Evolutionary conservation across 1,140 invertebrate species (phyloP).

Genomic region (Heliconius congener): DNA sequence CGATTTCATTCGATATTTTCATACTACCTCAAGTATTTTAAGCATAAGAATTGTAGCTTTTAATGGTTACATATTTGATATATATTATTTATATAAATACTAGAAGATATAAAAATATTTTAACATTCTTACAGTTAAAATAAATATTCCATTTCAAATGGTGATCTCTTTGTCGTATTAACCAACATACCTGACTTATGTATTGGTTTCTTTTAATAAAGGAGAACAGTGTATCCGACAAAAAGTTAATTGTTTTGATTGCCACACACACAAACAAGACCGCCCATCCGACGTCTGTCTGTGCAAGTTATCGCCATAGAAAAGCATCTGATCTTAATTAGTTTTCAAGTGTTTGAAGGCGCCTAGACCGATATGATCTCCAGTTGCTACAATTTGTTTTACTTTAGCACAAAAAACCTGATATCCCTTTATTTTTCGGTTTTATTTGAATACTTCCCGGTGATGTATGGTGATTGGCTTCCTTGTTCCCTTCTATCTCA

Average conservation of each 20-base stretch:
- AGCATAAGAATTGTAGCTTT: neutral
- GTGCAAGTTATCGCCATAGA: conserved; percentile 75
- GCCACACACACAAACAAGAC: conserved; percentile 71
- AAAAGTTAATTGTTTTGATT: conserved; percentile 81
- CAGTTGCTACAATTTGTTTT: conserved; percentile 79
- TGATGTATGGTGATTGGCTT: conserved; percentile 80
- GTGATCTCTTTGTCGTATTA: neutral
- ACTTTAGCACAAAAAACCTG: conserved; percentile 66
- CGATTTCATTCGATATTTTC: conserved; percentile 32
- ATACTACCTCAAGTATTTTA: conserved; percentile 36
- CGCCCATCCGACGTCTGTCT: conserved; percentile 56
- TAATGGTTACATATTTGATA: neutral
- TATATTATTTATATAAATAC: neutral
- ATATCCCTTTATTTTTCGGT: conserved; percentile 72
- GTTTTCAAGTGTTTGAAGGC: conserved; percentile 79
- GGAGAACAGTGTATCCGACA: conserved; percentile 62
- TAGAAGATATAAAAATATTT: neutral
- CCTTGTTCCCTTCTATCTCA: conserved; percentile 73
- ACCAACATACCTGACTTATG: conserved; percentile 31
- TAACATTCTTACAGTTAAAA: neutral
- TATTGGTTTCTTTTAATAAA: conserved; percentile 67
- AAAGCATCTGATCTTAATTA: conserved; percentile 81
- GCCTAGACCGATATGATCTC: conserved; percentile 76
- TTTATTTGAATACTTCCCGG: conserved; percentile 67
- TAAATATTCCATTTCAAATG: neutral